Conservation (phyloP, 64 coral and sea anemone genomes). For the Montipora capricornis region DNA sequence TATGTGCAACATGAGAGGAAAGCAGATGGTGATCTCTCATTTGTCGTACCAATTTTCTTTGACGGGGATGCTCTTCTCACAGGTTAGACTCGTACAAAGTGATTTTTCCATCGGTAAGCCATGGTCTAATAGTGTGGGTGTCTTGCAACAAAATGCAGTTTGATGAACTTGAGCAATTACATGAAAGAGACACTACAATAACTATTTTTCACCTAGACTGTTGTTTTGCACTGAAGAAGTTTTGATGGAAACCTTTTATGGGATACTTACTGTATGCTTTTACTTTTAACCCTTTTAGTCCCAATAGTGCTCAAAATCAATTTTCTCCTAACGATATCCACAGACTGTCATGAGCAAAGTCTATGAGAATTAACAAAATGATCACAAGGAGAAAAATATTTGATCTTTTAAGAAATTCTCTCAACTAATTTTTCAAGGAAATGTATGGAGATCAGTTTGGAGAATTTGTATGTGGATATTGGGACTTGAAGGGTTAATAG, state of each 20-base stretch:
- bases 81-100: slow-evolving; percentile 25
- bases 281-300: background rate
- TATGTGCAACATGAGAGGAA: slow-evolving; percentile 18
- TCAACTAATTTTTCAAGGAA: too few species aligned
- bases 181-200: slow-evolving; percentile 16
- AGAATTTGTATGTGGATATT: too few species aligned
- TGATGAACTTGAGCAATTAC: slow-evolving; percentile 28
- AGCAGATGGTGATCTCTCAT: slow-evolving; percentile 4
- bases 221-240: slow-evolving; percentile 21
- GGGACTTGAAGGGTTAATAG: too few species aligned
- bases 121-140: slow-evolving; percentile 23
- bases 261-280: slow-evolving; percentile 25
- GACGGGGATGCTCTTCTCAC: slow-evolving; percentile 38
- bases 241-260: slow-evolving; percentile 22
- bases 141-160: slow-evolving; percentile 18
- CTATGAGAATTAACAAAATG: too few species aligned
- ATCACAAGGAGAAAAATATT: too few species aligned
- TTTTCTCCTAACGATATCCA: too few species aligned
- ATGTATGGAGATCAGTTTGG: too few species aligned
- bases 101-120: background rate
- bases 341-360: too few species aligned
- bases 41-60: slow-evolving; percentile 25
- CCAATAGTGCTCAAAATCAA: too few species aligned
- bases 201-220: slow-evolving; percentile 11
- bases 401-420: too few species aligned